phyloP scores from a whole-genome alignment of 2,888 invertebrate species.

The Bembecia ichneumoniformis region DNA sequence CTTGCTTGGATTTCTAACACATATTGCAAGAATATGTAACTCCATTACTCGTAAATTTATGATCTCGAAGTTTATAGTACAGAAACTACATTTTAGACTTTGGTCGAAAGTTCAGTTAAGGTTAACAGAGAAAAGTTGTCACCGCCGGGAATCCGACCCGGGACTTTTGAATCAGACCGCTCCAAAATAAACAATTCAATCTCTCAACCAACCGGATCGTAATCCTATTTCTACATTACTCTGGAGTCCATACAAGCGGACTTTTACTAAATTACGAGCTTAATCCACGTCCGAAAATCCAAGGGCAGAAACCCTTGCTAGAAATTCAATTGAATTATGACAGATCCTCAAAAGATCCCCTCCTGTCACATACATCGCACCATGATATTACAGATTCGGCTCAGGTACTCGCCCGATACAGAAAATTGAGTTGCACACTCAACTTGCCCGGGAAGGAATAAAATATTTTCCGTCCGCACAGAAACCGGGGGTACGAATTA shows the following conservation, averaged over 20 bases:
- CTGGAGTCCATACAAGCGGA: not conserved
- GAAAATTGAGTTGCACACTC: slow-evolving; percentile 52
- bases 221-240: not conserved
- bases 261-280: not conserved
- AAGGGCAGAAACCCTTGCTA: not conserved
- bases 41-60: too few relatives aligned
- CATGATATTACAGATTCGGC: slow-evolving; percentile 22
- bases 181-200: not conserved
- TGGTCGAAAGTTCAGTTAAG: too few relatives aligned
- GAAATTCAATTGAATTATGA: not conserved
- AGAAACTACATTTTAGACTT: too few relatives aligned
- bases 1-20: too few relatives aligned
- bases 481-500: slow-evolving; percentile 14
- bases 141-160: too few relatives aligned
- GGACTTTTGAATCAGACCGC: too few relatives aligned
- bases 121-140: too few relatives aligned
- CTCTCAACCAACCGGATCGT: not conserved
- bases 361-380: not conserved
- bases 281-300: not conserved
- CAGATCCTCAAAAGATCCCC: not conserved
- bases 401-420: slow-evolving; percentile 43
- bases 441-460: slow-evolving; percentile 23
- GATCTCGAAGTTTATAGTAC: too few relatives aligned
- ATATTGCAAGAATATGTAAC: too few relatives aligned
- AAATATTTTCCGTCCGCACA: slow-evolving; percentile 29